These are phyloP conservation scores for Tauraco hartlaubi DNA, from an alignment of 2,797 vertebrate genomes.

Conservation along the genomic window DNA sequence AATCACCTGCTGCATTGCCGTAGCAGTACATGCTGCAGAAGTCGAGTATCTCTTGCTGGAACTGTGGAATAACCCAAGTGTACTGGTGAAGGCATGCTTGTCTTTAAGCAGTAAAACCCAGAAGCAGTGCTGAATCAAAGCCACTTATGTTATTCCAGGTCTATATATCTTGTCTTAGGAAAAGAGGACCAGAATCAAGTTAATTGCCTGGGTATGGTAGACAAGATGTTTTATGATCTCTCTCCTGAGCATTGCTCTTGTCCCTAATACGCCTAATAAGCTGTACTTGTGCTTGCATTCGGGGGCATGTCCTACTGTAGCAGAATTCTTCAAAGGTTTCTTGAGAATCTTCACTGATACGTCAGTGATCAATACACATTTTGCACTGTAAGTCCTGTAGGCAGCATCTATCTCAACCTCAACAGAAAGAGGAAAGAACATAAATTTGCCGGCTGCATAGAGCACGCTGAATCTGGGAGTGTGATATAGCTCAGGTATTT, in stretches of 20 bases:
- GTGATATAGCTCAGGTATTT: background rate
- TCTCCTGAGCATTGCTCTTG: rapidly evolving
- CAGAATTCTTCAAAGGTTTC: background rate
- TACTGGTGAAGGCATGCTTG: background rate
- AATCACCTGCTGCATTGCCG: background rate
- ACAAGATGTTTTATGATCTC: background rate
- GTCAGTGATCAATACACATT: rapidly evolving
- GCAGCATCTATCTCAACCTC: background rate
- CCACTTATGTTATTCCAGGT: background rate
- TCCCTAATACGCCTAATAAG: background rate
- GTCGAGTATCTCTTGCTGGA: background rate
- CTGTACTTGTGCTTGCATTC: background rate
- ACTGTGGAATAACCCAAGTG: background rate
- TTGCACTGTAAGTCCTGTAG: background rate
- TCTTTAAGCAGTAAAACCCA: background rate
- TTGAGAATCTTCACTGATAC: background rate
- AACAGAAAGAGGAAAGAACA: background rate
- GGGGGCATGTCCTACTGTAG: rapidly evolving
- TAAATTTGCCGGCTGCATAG: background rate
- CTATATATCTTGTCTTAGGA: background rate
- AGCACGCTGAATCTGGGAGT: background rate
- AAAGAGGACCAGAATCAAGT: background rate
- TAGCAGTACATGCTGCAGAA: background rate
- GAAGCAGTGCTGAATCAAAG: background rate
- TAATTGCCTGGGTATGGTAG: background rate